Evolutionary conservation across 2,113 vertebrate genomes (phyloP).

Genomic region (Anoura caudifer): DNA sequence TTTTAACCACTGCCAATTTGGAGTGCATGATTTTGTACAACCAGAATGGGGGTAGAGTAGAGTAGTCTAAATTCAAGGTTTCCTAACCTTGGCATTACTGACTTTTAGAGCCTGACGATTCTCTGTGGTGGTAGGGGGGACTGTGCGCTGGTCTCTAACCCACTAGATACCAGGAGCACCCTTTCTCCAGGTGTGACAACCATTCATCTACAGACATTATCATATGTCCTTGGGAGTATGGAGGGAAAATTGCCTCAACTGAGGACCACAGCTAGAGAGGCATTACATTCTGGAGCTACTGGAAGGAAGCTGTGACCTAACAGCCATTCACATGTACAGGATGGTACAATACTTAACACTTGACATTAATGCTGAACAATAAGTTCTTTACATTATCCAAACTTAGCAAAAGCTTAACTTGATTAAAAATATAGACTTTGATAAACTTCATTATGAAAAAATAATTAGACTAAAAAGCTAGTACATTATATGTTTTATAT

Average conservation of each 20-base stretch:
- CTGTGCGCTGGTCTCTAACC: not conserved
- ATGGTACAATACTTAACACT: not conserved
- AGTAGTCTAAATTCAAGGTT: not conserved
- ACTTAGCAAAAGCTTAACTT: slow-evolving; percentile 36
- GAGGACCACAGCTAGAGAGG: not conserved
- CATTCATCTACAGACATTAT: not conserved
- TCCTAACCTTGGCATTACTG: not conserved
- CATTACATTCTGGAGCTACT: not conserved
- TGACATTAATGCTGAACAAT: not conserved
- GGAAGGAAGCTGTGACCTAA: not conserved
- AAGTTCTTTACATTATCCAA: slow-evolving; percentile 5
- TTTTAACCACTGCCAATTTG: not conserved
- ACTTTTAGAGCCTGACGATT: not conserved
- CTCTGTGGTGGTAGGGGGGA: not conserved
- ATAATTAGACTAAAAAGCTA: not conserved
- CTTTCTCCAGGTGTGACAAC: not conserved
- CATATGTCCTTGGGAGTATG: not conserved
- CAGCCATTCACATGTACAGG: not conserved
- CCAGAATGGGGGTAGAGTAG: not conserved
- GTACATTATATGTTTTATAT: not conserved
- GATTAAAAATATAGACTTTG: not conserved
- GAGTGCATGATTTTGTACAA: not conserved
- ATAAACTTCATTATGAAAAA: slow-evolving; percentile 24
- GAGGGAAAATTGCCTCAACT: not conserved
- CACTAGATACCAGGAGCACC: not conserved